Percentiles rank a stretch among this genome's conserved stretches.
phyloP scores from a whole-genome alignment of 2,797 vertebrate species.

The Scleropages formosus region DNA sequence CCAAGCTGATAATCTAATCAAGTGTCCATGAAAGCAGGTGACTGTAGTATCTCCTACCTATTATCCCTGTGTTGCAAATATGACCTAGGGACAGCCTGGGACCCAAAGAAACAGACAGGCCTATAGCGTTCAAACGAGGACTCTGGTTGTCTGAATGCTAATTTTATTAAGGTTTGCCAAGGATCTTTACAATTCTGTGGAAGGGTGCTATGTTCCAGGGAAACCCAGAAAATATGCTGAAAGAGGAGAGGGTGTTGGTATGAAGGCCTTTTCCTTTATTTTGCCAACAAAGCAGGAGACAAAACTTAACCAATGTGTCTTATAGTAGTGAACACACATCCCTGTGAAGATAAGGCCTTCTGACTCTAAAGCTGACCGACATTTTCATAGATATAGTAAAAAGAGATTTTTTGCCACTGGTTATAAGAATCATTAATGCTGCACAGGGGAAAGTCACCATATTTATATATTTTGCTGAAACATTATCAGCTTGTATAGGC shows the following conservation, averaged over 20 bases:
- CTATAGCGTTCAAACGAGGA: background rate
- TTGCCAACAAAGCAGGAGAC: constrained; percentile 34
- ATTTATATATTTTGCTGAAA: background rate
- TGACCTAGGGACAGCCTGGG: background rate
- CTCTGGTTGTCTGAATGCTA: constrained; percentile 37
- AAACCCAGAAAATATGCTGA: constrained; percentile 63
- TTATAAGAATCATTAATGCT: constrained; percentile 6
- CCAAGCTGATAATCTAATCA: background rate
- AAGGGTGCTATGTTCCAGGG: constrained; percentile 60
- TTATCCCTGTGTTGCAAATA: background rate
- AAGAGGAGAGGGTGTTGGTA: constrained; percentile 47
- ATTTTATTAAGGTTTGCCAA: constrained; percentile 51
- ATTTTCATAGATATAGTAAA: background rate
- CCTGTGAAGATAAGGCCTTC: constrained; percentile 9
- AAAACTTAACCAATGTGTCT: constrained; percentile 9
- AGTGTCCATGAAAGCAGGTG: background rate
- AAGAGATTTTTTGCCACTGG: background rate
- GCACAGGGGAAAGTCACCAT: background rate
- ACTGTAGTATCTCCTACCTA: background rate
- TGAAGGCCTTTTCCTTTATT: constrained; percentile 65
- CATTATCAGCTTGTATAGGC: constrained; percentile 9
- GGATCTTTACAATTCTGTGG: constrained; percentile 56
- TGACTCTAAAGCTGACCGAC: constrained; percentile 7
- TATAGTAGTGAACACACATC: background rate
- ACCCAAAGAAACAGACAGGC: background rate